Evolutionary conservation across 1,140 invertebrate species (phyloP), one percentile per base, ranked within the genome.

Genomic region (Helicoverpa armigera): DNA sequence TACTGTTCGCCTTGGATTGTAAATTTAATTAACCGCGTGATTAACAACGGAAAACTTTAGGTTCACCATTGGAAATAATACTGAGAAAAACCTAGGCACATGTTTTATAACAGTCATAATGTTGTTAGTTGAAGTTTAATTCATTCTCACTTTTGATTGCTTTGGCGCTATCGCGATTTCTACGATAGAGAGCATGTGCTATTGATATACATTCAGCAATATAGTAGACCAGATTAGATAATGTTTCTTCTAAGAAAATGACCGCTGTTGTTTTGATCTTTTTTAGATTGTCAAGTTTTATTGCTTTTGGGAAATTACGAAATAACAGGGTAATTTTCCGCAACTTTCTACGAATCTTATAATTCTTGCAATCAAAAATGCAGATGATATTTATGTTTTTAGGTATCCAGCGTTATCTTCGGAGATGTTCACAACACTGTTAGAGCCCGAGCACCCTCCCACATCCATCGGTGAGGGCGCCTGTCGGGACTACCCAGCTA

Each of bases 381-480:
- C 35, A 43, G 35, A 9, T 43, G 35, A 58, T 7, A n/a, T 48
- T 23, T 11, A 43, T 58, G 23, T 58, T 83, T 80, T 53, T 86
- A 95, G 95, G 78, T 96, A 96, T 77, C 95, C 96, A 67, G 97
- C 97, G 0, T 86, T 98, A 31, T 96, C 96, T 29, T 97, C 96
- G 1, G 98, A 99, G 88, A 96, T 98, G 85, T 98, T 98, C 88
- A 98, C 97, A n/a, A 96, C 98, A 0, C 90, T 98, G 7, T 89
- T 99, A 73, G 97, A 97, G 85, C 97, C 97, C 0, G 96, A 97
- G 1, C 86, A 90, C 65, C 87, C 89, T 7, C 91, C 95, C 18
- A 91, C 95, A 2, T 80, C 85, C 0, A 86, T 90, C 5, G 95
- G 95, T 56, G 90, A 87, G 14, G 90, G 90, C 2, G 90, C 92